Percentiles rank a stretch among this genome's conserved stretches.
Conservation (phyloP, 2,888 invertebrate species). For the Atrina japonica region DNA sequence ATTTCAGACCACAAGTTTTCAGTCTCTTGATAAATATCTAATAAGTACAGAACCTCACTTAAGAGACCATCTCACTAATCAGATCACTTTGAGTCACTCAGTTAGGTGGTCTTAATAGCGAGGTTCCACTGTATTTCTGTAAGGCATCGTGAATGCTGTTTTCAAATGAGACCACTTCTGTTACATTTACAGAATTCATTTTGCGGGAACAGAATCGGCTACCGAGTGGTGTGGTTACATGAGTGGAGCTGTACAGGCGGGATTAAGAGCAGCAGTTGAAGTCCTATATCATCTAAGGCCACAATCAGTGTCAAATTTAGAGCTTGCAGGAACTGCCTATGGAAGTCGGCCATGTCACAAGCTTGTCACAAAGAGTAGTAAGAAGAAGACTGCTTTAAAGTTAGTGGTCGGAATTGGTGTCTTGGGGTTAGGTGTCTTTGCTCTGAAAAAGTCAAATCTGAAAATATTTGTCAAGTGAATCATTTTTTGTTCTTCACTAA, state of each 20-base stretch:
- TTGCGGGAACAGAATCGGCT: slow-evolving; percentile 80
- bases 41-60: no score
- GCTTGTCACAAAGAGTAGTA: neutral
- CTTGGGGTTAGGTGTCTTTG: neutral
- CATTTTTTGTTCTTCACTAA: no score
- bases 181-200: slow-evolving; percentile 67
- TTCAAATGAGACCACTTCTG: no score
- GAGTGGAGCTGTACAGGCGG: slow-evolving; percentile 79
- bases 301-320: slow-evolving; percentile 57
- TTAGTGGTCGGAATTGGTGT: slow-evolving; percentile 14
- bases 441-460: neutral
- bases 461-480: no score
- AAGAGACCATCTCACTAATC: no score
- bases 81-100: no score
- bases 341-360: neutral
- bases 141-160: no score
- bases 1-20: no score
- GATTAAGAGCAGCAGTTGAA: slow-evolving; percentile 75
- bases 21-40: no score
- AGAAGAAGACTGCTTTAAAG: neutral
- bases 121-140: no score
- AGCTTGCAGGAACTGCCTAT: slow-evolving; percentile 49
- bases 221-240: slow-evolving; percentile 78
- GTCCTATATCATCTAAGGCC: slow-evolving; percentile 72
- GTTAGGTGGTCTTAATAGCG: no score